Percentiles rank a stretch among this genome's conserved stretches.
Evolutionary conservation across 2,797 vertebrate genomes (phyloP).

Genomic region (Basileuterus tristriatus): DNA sequence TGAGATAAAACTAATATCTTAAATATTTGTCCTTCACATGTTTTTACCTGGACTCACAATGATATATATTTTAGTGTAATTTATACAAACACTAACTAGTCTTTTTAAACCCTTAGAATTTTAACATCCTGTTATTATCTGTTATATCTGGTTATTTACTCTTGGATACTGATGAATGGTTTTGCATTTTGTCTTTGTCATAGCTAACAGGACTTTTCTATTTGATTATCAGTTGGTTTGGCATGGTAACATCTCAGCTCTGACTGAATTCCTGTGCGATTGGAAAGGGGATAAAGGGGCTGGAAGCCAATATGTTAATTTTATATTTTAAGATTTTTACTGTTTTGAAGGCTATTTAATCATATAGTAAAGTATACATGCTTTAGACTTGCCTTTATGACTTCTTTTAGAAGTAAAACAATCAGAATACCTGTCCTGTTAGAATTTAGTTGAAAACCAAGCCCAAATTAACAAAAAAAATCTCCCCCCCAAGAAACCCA

Average conservation of each 20-base stretch:
- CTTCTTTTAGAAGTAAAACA: neutral
- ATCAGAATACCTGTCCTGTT: neutral
- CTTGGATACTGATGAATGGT: neutral
- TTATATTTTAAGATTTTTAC: neutral
- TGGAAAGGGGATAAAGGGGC: neutral
- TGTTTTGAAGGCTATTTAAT: neutral
- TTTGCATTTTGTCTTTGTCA: neutral
- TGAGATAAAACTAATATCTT: neutral
- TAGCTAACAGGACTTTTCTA: neutral
- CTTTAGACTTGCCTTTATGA: neutral
- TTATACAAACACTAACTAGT: neutral
- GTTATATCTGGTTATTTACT: neutral
- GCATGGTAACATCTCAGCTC: neutral
- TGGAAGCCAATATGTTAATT: neutral
- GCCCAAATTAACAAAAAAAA: neutral
- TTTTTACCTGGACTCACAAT: neutral
- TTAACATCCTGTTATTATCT: neutral
- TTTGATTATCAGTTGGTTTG: neutral
- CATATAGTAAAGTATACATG: rapidly evolving
- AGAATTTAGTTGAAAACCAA: neutral
- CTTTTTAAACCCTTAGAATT: neutral
- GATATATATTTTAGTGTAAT: neutral
- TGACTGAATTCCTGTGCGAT: neutral
- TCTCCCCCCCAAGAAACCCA: rapidly evolving
- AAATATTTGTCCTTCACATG: neutral